Conservation (phyloP, 1,140 invertebrate genomes). For the Ceratosolen fusciceps region DNA sequence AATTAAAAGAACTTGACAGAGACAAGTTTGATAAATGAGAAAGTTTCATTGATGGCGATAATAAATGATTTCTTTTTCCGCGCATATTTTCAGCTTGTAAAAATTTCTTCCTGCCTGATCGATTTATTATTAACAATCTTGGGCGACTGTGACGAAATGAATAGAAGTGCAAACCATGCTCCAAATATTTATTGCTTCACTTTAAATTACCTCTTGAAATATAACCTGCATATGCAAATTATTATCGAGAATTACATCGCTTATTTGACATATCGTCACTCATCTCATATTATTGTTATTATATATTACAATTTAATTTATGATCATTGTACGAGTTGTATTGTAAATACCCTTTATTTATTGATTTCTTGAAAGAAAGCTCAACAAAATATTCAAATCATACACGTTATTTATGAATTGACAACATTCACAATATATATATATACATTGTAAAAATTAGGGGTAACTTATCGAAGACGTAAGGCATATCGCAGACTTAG, state of each 20-base stretch:
- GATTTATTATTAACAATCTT: conserved; percentile 30
- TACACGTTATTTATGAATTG: too few relatives aligned
- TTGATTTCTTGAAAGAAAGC: too few relatives aligned
- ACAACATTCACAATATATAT: too few relatives aligned
- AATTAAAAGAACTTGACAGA: conserved; percentile 20
- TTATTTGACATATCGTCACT: neutral
- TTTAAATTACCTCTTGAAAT: neutral
- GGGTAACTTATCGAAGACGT: too few relatives aligned
- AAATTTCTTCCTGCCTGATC: neutral
- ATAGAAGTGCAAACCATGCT: neutral
- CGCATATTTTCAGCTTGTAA: conserved; percentile 15
- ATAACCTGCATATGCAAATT: too few relatives aligned
- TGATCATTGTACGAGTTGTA: neutral
- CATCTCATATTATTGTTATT: neutral
- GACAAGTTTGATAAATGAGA: conserved; percentile 42
- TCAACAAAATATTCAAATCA: too few relatives aligned
- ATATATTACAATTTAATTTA: neutral
- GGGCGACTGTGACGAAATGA: neutral
- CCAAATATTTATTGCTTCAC: neutral
- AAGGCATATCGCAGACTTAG: too few relatives aligned
- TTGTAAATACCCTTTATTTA: too few relatives aligned
- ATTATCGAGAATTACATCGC: neutral
- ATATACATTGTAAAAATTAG: too few relatives aligned
- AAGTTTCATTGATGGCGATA: conserved; percentile 34
- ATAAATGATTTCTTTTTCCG: conserved; percentile 33